These are phyloP conservation scores for Pituophis catenifer DNA, from an alignment of 2,113 vertebrate genomes.

Conservation along the genomic window DNA sequence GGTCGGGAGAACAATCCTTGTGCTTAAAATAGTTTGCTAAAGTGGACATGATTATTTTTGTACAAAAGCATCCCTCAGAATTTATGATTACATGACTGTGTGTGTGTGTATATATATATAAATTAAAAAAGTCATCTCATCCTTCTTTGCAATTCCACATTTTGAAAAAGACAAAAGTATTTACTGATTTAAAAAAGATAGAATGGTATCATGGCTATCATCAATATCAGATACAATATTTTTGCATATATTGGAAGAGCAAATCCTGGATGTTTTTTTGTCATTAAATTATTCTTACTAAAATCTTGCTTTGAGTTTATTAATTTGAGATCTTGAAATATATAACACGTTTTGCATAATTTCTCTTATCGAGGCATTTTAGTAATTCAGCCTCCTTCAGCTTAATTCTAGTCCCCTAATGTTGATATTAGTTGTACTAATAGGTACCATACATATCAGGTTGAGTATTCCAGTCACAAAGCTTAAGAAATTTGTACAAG, in stretches of 20 bases:
- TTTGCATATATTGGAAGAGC: not conserved
- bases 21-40: not conserved
- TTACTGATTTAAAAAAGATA: not conserved
- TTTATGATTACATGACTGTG: not conserved
- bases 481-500: not conserved
- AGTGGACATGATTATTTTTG: not conserved
- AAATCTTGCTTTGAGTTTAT: not conserved
- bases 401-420: not conserved
- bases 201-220: not conserved
- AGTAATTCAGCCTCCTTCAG: not conserved
- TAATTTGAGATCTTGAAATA: not conserved
- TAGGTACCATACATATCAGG: not conserved
- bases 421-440: not conserved
- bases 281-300: not conserved
- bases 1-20: not conserved
- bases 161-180: not conserved
- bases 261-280: not conserved
- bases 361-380: not conserved
- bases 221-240: not conserved
- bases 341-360: not conserved
- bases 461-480: not conserved
- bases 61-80: not conserved
- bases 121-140: not conserved
- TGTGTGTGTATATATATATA: not conserved
- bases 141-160: not conserved